Evolutionary conservation across 2,797 vertebrate species (phyloP).

Genomic region (Chanos chanos): DNA sequence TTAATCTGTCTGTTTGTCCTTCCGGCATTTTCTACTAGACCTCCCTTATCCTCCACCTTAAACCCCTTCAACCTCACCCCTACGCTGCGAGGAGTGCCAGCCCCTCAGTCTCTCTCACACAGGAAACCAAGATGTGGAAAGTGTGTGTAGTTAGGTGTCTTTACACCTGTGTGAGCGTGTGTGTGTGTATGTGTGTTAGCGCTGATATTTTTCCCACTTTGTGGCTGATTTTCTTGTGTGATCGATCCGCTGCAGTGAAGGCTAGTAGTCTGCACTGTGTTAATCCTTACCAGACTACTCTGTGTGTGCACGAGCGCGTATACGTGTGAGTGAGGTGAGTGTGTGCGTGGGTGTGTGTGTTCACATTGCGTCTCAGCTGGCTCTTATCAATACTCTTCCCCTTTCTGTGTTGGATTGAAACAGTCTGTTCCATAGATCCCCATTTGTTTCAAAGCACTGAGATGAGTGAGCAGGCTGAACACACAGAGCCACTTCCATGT

Average conservation of each 20-base stretch:
- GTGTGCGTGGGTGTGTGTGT: slow-evolving; percentile 12
- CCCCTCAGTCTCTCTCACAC: no score
- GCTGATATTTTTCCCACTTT: slow-evolving; percentile 46
- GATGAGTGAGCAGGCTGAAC: slow-evolving; percentile 38
- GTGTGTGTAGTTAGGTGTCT: slow-evolving; percentile 13
- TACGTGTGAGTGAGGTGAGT: slow-evolving; percentile 10
- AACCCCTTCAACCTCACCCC: no score
- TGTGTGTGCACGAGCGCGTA: slow-evolving; percentile 35
- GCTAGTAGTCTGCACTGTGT: slow-evolving; percentile 52
- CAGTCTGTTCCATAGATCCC: slow-evolving; percentile 42
- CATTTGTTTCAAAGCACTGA: slow-evolving; percentile 51
- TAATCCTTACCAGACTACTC: slow-evolving; percentile 52
- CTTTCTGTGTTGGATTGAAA: slow-evolving; percentile 57
- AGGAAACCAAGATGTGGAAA: neutral
- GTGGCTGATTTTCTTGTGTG: slow-evolving; percentile 52
- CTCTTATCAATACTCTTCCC: slow-evolving; percentile 64
- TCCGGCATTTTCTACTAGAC: neutral
- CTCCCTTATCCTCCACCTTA: no score
- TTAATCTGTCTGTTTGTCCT: slow-evolving; percentile 32
- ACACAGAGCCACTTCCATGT: neutral
- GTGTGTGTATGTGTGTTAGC: slow-evolving; percentile 15
- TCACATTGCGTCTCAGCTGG: slow-evolving; percentile 25
- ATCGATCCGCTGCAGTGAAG: slow-evolving; percentile 72
- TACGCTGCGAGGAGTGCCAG: no score
- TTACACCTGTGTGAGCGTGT: slow-evolving; percentile 12